Percentiles rank a stretch among this genome's conserved stretches.
These are phyloP conservation scores for Albula goreensis DNA, from an alignment of 2,113 vertebrate species.

Conservation along the genomic window DNA sequence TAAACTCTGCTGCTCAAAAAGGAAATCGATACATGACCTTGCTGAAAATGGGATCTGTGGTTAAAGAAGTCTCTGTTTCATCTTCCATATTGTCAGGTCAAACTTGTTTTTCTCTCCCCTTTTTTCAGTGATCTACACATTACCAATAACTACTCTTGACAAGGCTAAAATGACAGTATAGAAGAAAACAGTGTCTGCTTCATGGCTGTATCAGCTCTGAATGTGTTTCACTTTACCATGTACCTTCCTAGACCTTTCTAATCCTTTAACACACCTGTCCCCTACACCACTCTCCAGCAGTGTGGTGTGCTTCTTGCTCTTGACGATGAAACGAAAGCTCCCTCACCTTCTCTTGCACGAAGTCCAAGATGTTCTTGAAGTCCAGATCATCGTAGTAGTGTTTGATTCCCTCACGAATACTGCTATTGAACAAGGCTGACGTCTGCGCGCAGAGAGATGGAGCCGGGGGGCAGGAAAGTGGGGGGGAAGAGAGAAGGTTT, in stretches of 20 bases:
- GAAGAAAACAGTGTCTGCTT: no score
- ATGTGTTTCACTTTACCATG: neutral
- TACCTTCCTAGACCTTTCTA: neutral
- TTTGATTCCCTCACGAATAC: slow-evolving; percentile 82
- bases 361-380: slow-evolving; percentile 92
- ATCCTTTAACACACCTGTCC: neutral
- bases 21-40: neutral
- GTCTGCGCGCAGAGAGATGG: slow-evolving; percentile 62
- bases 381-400: slow-evolving; percentile 91
- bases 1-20: slow-evolving; percentile 14
- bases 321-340: neutral
- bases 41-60: neutral
- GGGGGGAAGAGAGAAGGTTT: neutral
- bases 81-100: neutral
- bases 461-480: neutral
- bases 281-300: neutral
- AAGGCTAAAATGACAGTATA: no score
- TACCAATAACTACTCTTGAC: no score
- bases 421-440: slow-evolving; percentile 77
- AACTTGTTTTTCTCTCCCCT: neutral
- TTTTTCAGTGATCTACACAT: neutral
- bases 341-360: slow-evolving; percentile 83
- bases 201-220: no score
- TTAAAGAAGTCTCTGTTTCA: neutral
- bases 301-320: neutral